These are phyloP conservation scores for Sitobion miscanthi DNA, from an alignment of 1,140 invertebrate species.

Conservation along the genomic window DNA sequence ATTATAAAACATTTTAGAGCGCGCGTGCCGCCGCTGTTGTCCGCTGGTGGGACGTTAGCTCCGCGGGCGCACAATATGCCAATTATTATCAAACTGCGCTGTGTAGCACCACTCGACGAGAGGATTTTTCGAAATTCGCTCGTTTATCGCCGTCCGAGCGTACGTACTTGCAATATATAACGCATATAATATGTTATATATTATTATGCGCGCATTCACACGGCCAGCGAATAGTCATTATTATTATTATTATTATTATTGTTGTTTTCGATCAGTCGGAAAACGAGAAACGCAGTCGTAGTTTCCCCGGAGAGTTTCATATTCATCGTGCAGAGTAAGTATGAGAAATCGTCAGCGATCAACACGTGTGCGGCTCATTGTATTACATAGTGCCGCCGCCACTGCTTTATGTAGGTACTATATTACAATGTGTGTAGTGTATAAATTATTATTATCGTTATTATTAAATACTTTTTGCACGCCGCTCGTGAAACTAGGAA, in stretches of 20 bases:
- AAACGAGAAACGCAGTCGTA: not conserved
- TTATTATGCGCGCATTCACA: not conserved
- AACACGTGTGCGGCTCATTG: not conserved
- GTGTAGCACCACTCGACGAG: not conserved
- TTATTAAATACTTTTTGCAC: not conserved
- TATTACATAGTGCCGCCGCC: not conserved
- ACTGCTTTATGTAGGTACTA: not conserved
- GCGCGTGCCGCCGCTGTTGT: not conserved
- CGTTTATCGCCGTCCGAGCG: not conserved
- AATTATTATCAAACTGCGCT: not conserved
- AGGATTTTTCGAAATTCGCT: constrained; percentile 15
- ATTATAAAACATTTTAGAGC: not conserved
- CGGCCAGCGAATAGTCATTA: not conserved
- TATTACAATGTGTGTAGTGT: not conserved
- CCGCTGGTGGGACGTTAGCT: not conserved
- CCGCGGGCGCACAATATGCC: not conserved
- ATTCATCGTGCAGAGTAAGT: not conserved
- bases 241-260: constrained; percentile 4
- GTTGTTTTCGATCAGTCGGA: not conserved
- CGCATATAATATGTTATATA: too few species aligned
- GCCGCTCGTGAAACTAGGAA: not conserved
- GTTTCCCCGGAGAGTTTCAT: constrained; percentile 11
- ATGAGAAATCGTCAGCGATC: not conserved
- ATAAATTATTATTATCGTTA: not conserved
- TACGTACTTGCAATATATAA: not conserved